phyloP scores from a whole-genome alignment of 2,797 vertebrate species.

The Poecilia gillii region DNA sequence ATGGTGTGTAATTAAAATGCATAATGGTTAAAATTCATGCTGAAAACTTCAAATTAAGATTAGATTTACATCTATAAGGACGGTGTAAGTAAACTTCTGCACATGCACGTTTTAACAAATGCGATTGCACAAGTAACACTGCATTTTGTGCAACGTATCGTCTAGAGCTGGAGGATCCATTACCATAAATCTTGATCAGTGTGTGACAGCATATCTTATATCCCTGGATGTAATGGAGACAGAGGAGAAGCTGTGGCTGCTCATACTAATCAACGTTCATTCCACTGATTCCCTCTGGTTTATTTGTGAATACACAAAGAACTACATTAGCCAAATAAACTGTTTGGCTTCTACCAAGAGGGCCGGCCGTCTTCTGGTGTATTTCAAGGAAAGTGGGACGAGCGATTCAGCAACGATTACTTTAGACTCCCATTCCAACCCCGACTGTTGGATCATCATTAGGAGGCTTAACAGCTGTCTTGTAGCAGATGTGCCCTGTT shows the following conservation, averaged over 20 bases:
- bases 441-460: slow-evolving; percentile 72
- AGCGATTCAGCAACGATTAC: slow-evolving; percentile 70
- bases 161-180: slow-evolving; percentile 43
- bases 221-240: slow-evolving; percentile 69
- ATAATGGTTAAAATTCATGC: background rate
- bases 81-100: background rate
- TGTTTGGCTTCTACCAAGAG: slow-evolving; percentile 28
- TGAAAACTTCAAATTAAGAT: background rate
- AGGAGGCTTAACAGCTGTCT: slow-evolving; percentile 80
- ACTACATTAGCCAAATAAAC: slow-evolving; percentile 15
- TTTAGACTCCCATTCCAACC: slow-evolving; percentile 35
- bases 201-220: slow-evolving; percentile 63
- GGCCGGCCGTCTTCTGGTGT: slow-evolving; percentile 24
- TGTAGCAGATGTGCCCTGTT: slow-evolving; percentile 80
- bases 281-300: slow-evolving; percentile 20
- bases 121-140: slow-evolving; percentile 19
- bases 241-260: slow-evolving; percentile 54
- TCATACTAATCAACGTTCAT: slow-evolving; percentile 32
- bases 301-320: slow-evolving; percentile 13
- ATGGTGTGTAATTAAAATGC: background rate
- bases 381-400: slow-evolving; percentile 59
- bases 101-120: slow-evolving; percentile 59
- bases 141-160: slow-evolving; percentile 17
- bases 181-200: slow-evolving; percentile 72
- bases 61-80: background rate